Evolutionary conservation across 2,797 vertebrate species (phyloP).

Genomic region (Morus bassanus): DNA sequence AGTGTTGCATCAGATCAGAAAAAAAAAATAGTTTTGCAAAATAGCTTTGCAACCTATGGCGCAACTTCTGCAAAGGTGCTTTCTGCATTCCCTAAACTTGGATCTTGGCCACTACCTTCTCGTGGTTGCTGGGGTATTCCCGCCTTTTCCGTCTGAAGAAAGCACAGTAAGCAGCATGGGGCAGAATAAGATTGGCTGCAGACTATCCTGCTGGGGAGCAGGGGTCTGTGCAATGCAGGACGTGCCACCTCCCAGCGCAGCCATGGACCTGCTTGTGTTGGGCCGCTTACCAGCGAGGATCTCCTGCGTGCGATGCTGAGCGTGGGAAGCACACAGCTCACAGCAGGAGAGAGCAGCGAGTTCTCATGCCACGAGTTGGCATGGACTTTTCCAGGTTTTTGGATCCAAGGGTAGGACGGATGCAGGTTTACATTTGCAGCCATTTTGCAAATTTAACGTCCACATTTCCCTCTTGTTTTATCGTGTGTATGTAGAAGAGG

Average conservation of each 20-base stretch:
- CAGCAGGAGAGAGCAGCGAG: not conserved
- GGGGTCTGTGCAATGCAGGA: not conserved
- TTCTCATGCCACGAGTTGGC: not conserved
- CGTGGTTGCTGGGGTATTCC: not conserved
- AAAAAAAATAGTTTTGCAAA: not conserved
- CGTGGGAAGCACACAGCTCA: accelerated
- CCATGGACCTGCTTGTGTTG: not conserved
- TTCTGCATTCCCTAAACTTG: not conserved
- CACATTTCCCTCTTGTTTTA: accelerated
- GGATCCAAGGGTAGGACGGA: not conserved
- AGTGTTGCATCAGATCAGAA: not conserved
- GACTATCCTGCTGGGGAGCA: accelerated
- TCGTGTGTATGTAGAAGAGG: accelerated
- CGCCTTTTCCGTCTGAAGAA: not conserved
- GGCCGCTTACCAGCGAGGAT: not conserved
- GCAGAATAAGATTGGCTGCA: not conserved
- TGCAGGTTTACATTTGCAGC: not conserved
- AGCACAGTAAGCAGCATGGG: not conserved
- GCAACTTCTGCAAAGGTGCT: not conserved
- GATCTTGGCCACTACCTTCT: not conserved
- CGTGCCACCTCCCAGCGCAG: not conserved
- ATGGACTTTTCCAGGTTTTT: accelerated
- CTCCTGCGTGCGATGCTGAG: accelerated
- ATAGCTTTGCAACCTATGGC: not conserved
- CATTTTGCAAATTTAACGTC: not conserved